Evolutionary conservation across 1,140 invertebrate species (phyloP), one percentile per base, ranked within the genome.

Genomic region (Tribolium madens): DNA sequence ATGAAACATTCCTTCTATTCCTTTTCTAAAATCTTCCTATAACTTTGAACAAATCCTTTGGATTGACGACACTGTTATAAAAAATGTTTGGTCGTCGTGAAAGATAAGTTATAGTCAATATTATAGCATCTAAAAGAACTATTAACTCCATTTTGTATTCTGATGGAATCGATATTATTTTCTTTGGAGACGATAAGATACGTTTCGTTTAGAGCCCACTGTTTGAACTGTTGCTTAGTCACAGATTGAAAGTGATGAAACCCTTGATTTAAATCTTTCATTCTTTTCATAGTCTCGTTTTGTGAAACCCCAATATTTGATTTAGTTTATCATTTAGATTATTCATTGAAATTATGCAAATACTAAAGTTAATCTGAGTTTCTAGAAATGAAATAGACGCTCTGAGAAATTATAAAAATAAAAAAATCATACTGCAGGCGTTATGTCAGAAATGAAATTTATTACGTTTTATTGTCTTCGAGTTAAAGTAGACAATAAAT

Each of bases 201-300:
- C 52, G 18, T 57, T 57, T 57, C 52, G 13, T 50, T 50, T 50
- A 50, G 15, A 2, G 3, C 1, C 10, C 7, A 12, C 15, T 57
- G 52, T 57, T 57, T 57, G 52, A 57, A 57, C 52, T 57, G 52
- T 57, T 57, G 52, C 52, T 57, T 57, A 57, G 52, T 21, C 52
- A 57, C 52, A 57, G 52, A 57, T 57, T 57, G 52, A 57, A 57
- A 57, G 52, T 26, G 52, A 17, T 57, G 52, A 57, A 57, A 18
- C 18, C 52, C 15, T 18, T 57, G 15, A 18, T 57, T 57, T 57
- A 57, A 57, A 57, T 50, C 48, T 50, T 50, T 17, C 6, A 50
- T 50, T 50, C 48, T 50, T 50, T 50, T 50, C 15, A 50, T 1
- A 46, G 46, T 12, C 10, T 12, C 46, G 46, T 14, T 47, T 47